These are phyloP conservation scores for Drosophila parabipectinata DNA, from an alignment of 1,140 invertebrate genomes.

Conservation along the genomic window DNA sequence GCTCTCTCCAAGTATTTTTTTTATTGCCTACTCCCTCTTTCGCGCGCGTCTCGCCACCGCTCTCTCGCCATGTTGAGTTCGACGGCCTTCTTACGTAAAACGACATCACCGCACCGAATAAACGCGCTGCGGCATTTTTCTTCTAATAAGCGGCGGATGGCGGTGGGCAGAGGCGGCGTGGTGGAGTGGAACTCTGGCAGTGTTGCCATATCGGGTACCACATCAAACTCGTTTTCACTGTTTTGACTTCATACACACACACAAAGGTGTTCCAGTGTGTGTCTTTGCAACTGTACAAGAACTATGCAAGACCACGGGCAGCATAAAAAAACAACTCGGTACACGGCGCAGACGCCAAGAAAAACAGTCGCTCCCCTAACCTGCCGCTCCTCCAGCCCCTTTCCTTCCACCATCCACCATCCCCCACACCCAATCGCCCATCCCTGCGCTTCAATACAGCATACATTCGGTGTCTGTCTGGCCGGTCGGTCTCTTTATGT, in stretches of 20 bases:
- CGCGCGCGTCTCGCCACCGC: conserved; percentile 21
- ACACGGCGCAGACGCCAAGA: conserved; percentile 73
- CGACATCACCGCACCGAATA: conserved; percentile 45
- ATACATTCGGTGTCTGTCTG: conserved; percentile 51
- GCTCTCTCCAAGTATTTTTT: conserved; percentile 42
- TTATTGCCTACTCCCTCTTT: conserved; percentile 55
- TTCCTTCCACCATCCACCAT: not conserved
- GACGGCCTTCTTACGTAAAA: conserved; percentile 81
- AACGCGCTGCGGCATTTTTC: conserved; percentile 70
- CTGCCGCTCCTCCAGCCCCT: not conserved
- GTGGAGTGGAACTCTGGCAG: conserved; percentile 8
- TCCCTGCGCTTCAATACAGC: conserved; percentile 36
- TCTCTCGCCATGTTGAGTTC: conserved; percentile 63
- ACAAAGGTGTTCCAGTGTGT: conserved; percentile 27
- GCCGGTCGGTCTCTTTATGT: conserved; percentile 36
- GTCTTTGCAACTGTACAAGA: conserved; percentile 81
- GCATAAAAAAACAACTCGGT: conserved; percentile 54
- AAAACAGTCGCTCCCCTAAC: conserved; percentile 29
- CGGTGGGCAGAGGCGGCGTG: not conserved
- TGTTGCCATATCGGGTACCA: conserved; percentile 63
- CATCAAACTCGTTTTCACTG: conserved; percentile 72
- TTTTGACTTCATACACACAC: conserved; percentile 34
- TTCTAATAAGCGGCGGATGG: conserved; percentile 68
- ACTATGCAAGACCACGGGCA: conserved; percentile 55
- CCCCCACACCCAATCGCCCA: not conserved